Base-by-base conservation (phyloP, 2,113 vertebrate species). In the Petromus typicus region DNA sequence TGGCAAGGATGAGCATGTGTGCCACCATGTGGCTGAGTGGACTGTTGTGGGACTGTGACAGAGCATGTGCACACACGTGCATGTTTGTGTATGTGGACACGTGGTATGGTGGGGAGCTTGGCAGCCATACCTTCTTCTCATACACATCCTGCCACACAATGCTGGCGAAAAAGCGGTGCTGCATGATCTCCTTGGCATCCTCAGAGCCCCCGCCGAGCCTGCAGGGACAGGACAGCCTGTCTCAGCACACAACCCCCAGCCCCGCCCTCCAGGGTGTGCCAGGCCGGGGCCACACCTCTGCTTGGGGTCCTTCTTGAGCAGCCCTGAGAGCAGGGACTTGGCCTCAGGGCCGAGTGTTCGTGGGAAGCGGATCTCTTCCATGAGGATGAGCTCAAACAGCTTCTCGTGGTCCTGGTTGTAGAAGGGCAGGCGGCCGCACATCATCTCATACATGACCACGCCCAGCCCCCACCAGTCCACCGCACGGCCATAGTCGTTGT, bases 121-220 rank as follows among this genome's bases (percentile, higher is more conserved):
- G 34, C 25, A 12, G 40, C 12, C 45, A 3, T 96, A 99, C 99
- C 99, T 99, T 99, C 98, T 99, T 99, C 97, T 99, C 99, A 0
- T 99, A 99, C 91, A 99, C 99, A 22, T 99, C 99, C 98, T 99
- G 99, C 99, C 99, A 99, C 98, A 98, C 99, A 56, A 99, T 99
- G 97, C 99, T 98, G 93, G 99, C 98, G 57, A 99, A 99, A 98
- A 99, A 99, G 96, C 99, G 99, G 98, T 99, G 99, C 98, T 99
- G 99, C 99, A 99, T 99, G 96, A 99, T 99, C 98, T 99, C 99
- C 98, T 99, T 99, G 76, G 99, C 99, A 9, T 99, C 99, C 85
- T 99, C 99, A 0, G 99, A 97, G 86, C 99, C 99, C 0, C 99
- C 99, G 3, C 99, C 99, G 97, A 99, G 99, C 99, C 99, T 99